Percentiles rank a stretch among this genome's conserved stretches.
Conservation (phyloP, 2,888 invertebrate species). For the Cheilosia grossa region DNA sequence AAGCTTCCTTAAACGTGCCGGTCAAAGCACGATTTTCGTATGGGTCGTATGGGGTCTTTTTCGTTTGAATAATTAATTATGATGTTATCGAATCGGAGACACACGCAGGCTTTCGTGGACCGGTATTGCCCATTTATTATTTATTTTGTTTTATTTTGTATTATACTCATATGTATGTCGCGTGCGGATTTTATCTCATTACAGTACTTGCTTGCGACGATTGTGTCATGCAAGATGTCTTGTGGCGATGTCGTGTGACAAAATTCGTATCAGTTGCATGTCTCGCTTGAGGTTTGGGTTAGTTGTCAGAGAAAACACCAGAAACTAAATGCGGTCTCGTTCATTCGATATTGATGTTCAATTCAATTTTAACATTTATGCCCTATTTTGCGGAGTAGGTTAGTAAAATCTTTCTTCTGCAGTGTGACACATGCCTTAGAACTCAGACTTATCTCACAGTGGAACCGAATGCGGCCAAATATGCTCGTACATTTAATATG, state of each 20-base stretch:
- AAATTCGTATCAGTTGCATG: conserved; percentile 1
- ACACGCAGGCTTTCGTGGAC: conserved; percentile 21
- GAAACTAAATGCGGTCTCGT: no score
- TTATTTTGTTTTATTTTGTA: conserved; percentile 22
- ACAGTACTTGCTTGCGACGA: neutral
- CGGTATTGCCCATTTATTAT: conserved; percentile 36
- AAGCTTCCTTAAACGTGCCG: conserved; percentile 39
- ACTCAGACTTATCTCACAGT: no score
- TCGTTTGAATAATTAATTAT: conserved; percentile 47
- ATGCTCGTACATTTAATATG: no score
- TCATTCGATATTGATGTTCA: no score
- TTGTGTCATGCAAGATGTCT: conserved; percentile 19
- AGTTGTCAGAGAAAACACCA: neutral
- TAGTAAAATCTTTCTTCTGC: no score
- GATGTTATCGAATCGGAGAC: conserved; percentile 44
- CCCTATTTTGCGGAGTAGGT: no score
- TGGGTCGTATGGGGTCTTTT: neutral
- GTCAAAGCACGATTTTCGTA: conserved; percentile 10
- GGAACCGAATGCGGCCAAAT: no score
- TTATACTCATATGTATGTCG: neutral
- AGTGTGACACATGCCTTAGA: no score
- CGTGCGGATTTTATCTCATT: neutral
- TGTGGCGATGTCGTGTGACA: conserved; percentile 25
- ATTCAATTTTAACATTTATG: no score
- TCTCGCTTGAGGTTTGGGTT: neutral